Conservation (phyloP, 2,113 vertebrate species). For the Thalassarche chlororhynchos region DNA sequence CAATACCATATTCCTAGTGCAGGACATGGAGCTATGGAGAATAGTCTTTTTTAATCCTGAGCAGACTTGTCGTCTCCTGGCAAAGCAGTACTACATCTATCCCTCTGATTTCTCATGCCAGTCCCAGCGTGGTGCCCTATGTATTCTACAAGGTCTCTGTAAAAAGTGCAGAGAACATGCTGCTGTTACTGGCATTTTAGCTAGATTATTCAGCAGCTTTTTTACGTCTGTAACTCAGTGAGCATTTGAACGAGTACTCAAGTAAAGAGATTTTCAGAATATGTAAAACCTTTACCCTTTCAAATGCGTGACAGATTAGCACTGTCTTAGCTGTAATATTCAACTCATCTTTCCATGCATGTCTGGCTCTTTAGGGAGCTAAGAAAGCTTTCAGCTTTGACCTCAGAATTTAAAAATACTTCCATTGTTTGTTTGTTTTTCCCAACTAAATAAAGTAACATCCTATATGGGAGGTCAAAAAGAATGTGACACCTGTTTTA, state of each 20-base stretch:
- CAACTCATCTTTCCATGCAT: background rate
- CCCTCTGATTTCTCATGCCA: background rate
- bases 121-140: background rate
- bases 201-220: background rate
- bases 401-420: background rate
- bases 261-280: background rate
- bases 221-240: background rate
- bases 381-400: background rate
- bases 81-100: background rate
- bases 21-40: background rate
- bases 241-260: background rate
- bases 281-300: background rate
- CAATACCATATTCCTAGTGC: background rate
- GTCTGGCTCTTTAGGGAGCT: background rate
- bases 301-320: background rate
- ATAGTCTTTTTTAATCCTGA: background rate
- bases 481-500: background rate
- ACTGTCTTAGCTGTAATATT: background rate
- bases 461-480: background rate
- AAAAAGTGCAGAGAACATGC: background rate
- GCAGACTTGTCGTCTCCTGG: background rate
- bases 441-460: background rate
- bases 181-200: background rate
- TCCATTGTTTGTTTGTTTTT: background rate
- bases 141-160: background rate